Conservation (phyloP, 64 coral and sea anemone genomes). For the Pachyseris speciosa region DNA sequence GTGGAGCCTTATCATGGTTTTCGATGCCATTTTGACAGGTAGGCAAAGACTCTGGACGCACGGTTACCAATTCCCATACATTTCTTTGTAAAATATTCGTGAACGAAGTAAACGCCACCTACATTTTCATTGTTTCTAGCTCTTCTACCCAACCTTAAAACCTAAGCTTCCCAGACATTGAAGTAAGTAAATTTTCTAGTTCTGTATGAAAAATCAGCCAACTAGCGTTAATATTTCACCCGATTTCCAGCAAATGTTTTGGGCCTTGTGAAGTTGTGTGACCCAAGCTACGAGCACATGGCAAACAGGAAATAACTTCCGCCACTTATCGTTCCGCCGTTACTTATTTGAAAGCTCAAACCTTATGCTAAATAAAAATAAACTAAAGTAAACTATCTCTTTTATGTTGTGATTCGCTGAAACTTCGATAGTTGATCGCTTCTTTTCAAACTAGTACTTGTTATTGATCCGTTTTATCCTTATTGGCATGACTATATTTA, state of each 20-base stretch:
- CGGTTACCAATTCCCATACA: conserved; percentile 60
- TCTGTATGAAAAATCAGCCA: conserved; percentile 41
- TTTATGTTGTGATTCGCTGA: conserved; percentile 11
- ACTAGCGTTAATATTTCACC: not conserved
- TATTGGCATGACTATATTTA: too few relatives aligned
- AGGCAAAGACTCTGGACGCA: conserved; percentile 31
- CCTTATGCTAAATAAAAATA: not conserved
- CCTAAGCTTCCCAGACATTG: conserved; percentile 40
- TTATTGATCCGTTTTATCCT: too few relatives aligned
- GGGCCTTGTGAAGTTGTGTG: not conserved
- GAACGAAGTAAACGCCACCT: not conserved
- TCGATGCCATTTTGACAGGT: too few relatives aligned
- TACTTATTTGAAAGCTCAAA: not conserved
- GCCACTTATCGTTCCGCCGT: not conserved
- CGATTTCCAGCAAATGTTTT: not conserved
- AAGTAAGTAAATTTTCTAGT: conserved; percentile 66
- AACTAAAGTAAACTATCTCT: not conserved
- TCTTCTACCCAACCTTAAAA: not conserved
- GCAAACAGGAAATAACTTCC: not conserved
- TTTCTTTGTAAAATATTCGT: conserved; percentile 43
- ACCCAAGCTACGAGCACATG: conserved; percentile 9
- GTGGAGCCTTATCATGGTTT: conserved; percentile 33
- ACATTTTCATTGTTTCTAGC: not conserved
- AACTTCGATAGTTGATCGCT: too few relatives aligned
- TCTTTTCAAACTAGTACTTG: too few relatives aligned